phyloP scores from a whole-genome alignment of 1,140 invertebrate species.

The Hyposmocoma kahamanoa region DNA sequence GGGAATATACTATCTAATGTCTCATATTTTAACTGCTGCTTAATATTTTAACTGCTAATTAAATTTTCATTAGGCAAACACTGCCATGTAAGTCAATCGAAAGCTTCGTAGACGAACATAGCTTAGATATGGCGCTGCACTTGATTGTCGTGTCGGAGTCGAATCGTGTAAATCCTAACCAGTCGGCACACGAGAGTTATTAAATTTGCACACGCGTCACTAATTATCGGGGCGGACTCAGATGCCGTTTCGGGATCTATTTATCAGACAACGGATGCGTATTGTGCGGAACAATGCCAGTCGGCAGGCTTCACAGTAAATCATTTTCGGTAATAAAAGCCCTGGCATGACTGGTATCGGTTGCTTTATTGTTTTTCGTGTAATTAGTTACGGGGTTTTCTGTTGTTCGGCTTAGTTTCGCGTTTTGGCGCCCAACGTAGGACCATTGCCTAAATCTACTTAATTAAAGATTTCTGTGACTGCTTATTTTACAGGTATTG shows the following conservation, averaged over 20 bases:
- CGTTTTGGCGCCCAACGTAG: background rate
- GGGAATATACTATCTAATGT: too few species aligned
- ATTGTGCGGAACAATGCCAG: constrained; percentile 13
- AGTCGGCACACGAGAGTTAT: constrained; percentile 41
- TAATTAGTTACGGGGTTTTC: constrained; percentile 1
- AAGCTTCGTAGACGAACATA: too few species aligned
- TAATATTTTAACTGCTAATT: too few species aligned
- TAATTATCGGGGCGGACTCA: constrained; percentile 22
- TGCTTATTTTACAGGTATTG: too few species aligned
- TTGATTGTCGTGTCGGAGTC: constrained; percentile 20
- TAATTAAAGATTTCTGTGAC: too few species aligned
- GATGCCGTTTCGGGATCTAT: constrained; percentile 34
- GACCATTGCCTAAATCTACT: too few species aligned
- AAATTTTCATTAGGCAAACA: too few species aligned
- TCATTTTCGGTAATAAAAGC: constrained; percentile 17
- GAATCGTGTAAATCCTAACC: constrained; percentile 23
- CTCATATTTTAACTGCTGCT: too few species aligned
- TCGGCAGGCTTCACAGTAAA: constrained; percentile 13
- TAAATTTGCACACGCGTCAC: constrained; percentile 63
- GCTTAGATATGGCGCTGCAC: too few species aligned
- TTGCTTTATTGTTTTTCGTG: constrained; percentile 3
- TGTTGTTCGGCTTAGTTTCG: background rate
- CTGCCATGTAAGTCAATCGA: too few species aligned
- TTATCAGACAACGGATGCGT: constrained; percentile 36
- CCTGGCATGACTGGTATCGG: constrained; percentile 6